Conservation (phyloP, 2,888 invertebrate genomes). For the Blera fallax region DNA sequence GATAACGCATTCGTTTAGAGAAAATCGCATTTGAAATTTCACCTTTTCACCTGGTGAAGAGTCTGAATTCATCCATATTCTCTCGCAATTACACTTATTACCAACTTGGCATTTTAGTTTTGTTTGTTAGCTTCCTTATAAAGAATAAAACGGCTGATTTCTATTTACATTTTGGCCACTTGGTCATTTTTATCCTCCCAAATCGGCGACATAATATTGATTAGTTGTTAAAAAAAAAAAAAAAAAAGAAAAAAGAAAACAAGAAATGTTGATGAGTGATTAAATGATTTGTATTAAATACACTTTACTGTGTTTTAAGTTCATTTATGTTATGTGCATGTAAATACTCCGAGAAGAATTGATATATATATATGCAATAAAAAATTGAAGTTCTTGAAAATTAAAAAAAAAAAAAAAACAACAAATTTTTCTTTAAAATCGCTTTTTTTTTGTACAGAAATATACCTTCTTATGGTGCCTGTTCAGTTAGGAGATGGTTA, state of each 20-base stretch:
- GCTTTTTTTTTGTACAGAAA: background rate
- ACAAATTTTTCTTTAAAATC: background rate
- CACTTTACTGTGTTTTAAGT: conserved; percentile 15
- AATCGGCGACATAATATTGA: conserved; percentile 46
- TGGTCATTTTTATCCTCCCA: conserved; percentile 31
- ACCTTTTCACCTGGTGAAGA: background rate
- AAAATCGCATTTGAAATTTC: conserved; percentile 22
- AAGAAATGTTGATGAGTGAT: conserved; percentile 35
- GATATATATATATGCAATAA: conserved; percentile 60
- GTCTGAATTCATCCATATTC: conserved; percentile 39
- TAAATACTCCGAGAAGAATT: conserved; percentile 66
- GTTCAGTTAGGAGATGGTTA: too few species aligned
- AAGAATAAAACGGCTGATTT: conserved; percentile 22
- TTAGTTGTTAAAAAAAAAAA: conserved; percentile 55
- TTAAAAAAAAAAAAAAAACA: conserved; percentile 19
- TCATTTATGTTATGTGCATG: conserved; percentile 65
- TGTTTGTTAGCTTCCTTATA: background rate
- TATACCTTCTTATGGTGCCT: too few species aligned
- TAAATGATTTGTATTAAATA: conserved; percentile 62
- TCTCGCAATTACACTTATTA: conserved; percentile 40
- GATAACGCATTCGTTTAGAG: conserved; percentile 23
- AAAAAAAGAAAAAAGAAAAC: background rate
- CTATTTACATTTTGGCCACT: conserved; percentile 37
- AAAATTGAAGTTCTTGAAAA: conserved; percentile 64
- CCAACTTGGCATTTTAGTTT: conserved; percentile 39